Base-by-base conservation (phyloP, 2,888 invertebrate species). In the Antheraea yamamai region DNA sequence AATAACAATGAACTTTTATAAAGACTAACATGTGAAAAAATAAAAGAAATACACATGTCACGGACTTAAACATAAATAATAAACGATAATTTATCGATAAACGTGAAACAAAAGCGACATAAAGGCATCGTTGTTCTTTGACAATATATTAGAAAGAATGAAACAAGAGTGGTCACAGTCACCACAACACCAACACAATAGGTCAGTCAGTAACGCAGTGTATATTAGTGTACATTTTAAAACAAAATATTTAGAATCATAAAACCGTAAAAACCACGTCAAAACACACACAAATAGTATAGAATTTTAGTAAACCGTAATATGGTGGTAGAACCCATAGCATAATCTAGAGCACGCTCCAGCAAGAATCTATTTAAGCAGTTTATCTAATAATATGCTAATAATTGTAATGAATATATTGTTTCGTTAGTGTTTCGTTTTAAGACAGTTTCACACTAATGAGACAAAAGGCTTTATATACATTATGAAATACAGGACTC, bases 71-170 rank as follows among this genome's bases (percentile, higher is more conserved):
- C 61, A 73, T 20, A 52, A 52, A 68, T 10, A 72, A 68, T 68
- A 72, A 72, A 12, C 52, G 8, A 51, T 2, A 72, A 35, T 35
- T 14, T 66, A 7, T 68, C 68, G 58, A 73, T 58, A 58, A 73
- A 10, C 16, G 55, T 73, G 58, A 51, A 72, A 75, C 55, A 55
- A 55, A 20, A 55, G 23, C n/a, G 55, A 30, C 47, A 72, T 61
- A 47, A 61, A 70, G 73, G 73, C 74, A n/a, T 66, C 58, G 74
- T 74, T 76, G 76, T 74, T 76, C 76, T n/a, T 26, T 39, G 26
- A 74, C 74, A 74, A 74, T 70, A 58, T 73, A 73, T 23, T n/a
- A 61, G 23, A 23, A 14, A 12, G 23, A 61, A 23, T 61, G 23
- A n/a, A 14, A 10, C 10, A 12, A 7, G 61, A 61, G 23, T 23